A percentile compares a stretch with the other conserved stretches of the same genome.
Evolutionary conservation across 2,113 vertebrate species (phyloP).

Genomic region (Litocranius walleri): DNA sequence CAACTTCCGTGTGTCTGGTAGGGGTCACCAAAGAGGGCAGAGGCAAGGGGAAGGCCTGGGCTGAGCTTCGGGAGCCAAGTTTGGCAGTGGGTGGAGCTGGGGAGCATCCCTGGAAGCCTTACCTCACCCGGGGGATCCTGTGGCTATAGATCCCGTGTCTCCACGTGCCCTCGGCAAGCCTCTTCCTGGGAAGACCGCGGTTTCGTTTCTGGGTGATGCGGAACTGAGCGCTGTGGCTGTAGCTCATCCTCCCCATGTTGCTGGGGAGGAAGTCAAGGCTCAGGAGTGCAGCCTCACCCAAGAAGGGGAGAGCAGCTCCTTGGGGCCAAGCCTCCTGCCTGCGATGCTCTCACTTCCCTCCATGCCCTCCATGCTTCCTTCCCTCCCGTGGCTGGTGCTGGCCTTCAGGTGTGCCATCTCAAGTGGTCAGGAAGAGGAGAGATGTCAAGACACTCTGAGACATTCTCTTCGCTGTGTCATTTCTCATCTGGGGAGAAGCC

Average conservation of each 20-base stretch:
- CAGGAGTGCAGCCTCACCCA: neutral
- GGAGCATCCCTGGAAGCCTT: neutral
- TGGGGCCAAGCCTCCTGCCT: neutral
- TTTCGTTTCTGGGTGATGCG: neutral
- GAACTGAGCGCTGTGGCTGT: rapidly evolving
- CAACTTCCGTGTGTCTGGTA: neutral
- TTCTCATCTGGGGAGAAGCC: neutral
- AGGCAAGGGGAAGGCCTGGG: neutral
- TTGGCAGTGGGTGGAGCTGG: neutral
- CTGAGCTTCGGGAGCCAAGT: neutral
- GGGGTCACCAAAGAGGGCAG: neutral
- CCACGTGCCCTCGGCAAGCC: neutral
- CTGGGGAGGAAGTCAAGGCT: neutral
- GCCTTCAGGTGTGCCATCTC: too few relatives aligned
- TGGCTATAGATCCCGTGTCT: neutral
- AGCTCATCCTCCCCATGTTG: neutral
- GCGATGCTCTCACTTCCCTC: too few relatives aligned
- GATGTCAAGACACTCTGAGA: neutral
- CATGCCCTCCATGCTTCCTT: too few relatives aligned
- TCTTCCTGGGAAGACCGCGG: neutral
- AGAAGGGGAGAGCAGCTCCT: neutral
- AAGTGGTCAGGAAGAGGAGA: too few relatives aligned
- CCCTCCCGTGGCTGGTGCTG: neutral
- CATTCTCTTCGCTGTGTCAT: neutral
- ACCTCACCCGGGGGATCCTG: neutral